Evolutionary conservation across 2,797 vertebrate genomes (phyloP).

Genomic region (Molossus molossus): DNA sequence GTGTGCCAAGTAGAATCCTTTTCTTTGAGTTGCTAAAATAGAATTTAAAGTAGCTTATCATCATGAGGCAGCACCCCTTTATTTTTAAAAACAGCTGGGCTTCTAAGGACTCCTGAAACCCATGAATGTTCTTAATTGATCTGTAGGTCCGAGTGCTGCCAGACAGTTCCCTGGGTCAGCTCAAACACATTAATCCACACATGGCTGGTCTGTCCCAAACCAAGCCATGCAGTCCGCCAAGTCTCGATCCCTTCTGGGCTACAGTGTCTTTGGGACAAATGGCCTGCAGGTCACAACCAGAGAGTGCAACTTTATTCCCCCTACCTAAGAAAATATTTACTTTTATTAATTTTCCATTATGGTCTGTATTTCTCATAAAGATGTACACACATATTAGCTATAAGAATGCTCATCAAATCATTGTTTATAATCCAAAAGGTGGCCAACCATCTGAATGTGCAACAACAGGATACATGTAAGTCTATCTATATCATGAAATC

Average conservation of each 20-base stretch:
- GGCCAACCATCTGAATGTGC: slow-evolving; percentile 17
- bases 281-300: slow-evolving; percentile 53
- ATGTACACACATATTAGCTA: neutral
- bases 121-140: slow-evolving; percentile 62
- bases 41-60: slow-evolving; percentile 37
- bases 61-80: neutral
- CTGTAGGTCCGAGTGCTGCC: neutral
- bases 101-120: slow-evolving; percentile 53
- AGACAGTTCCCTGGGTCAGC: slow-evolving; percentile 52
- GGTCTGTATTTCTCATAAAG: slow-evolving; percentile 38
- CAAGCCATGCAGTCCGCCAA: neutral
- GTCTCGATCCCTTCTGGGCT: neutral
- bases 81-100: slow-evolving; percentile 23
- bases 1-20: neutral
- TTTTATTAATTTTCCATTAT: slow-evolving; percentile 52
- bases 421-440: neutral
- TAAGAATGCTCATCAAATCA: slow-evolving; percentile 38
- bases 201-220: neutral
- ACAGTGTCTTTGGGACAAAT: slow-evolving; percentile 65
- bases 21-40: neutral
- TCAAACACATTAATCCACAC: neutral
- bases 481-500: neutral
- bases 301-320: slow-evolving; percentile 51
- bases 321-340: slow-evolving; percentile 23
- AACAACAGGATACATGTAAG: neutral